These are phyloP conservation scores for Cheilinus undulatus DNA, from an alignment of 2,113 vertebrate species.

Conservation along the genomic window DNA sequence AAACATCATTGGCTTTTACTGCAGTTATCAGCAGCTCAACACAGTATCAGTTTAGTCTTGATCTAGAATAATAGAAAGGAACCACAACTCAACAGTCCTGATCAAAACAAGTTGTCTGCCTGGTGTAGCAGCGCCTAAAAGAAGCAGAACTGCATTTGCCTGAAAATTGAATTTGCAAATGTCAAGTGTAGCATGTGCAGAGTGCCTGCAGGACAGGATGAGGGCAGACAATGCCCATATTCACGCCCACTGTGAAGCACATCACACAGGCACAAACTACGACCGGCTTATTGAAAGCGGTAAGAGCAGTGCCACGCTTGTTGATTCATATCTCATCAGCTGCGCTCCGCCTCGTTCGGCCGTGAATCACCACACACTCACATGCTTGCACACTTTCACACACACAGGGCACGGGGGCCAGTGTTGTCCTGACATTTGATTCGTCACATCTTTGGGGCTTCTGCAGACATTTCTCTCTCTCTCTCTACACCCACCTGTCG, in stretches of 20 bases:
- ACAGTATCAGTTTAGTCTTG: no score
- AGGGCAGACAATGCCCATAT: slow-evolving; percentile 38
- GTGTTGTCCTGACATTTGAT: slow-evolving; percentile 61
- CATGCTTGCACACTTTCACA: slow-evolving; percentile 9
- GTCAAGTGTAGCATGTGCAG: slow-evolving; percentile 8
- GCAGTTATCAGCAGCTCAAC: no score
- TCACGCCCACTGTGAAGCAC: slow-evolving; percentile 34
- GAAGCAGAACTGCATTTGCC: background rate
- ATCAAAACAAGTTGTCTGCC: no score
- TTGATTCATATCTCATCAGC: slow-evolving; percentile 63
- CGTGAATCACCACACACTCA: slow-evolving; percentile 31
- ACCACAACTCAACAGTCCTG: no score
- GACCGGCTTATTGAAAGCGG: slow-evolving; percentile 42
- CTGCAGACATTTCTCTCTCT: background rate
- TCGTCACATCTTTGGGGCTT: slow-evolving; percentile 31
- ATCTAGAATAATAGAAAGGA: no score
- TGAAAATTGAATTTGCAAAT: slow-evolving; percentile 11
- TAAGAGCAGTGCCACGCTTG: slow-evolving; percentile 46
- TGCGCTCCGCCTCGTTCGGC: slow-evolving; percentile 28
- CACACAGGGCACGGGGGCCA: slow-evolving; percentile 11
- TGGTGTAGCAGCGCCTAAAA: background rate
- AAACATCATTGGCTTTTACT: no score
- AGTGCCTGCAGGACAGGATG: slow-evolving; percentile 20
- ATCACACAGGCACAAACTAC: slow-evolving; percentile 10
- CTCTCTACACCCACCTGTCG: background rate